Evolutionary conservation across 2,888 invertebrate genomes (phyloP).

Genomic region (Stratiomys singularior): DNA sequence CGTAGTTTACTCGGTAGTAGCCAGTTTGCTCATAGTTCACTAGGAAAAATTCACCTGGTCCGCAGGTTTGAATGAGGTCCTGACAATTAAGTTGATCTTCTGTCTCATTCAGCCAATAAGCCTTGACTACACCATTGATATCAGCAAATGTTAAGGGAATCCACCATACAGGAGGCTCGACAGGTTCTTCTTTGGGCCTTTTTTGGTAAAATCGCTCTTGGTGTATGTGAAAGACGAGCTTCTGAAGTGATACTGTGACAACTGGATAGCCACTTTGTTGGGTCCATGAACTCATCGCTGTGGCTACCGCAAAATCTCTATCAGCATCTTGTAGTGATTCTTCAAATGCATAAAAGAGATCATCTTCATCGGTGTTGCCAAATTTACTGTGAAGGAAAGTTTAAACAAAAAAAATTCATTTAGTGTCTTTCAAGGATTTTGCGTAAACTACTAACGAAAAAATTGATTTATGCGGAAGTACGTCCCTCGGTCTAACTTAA

Average conservation of each 20-base stretch:
- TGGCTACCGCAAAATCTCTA: constrained; percentile 54
- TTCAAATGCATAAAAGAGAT: constrained; percentile 33
- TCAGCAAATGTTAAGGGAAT: constrained; percentile 58
- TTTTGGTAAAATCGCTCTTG: constrained; percentile 63
- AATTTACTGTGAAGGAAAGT: not conserved
- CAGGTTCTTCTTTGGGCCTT: constrained; percentile 47
- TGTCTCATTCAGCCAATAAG: not conserved
- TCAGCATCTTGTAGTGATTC: constrained; percentile 54
- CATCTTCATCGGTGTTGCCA: constrained; percentile 22
- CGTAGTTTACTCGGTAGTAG: constrained; percentile 77
- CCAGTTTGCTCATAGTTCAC: constrained; percentile 63
- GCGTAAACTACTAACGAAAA: too few relatives aligned
- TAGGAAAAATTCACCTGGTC: constrained; percentile 59
- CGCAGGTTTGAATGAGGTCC: not conserved
- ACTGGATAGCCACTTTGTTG: constrained; percentile 72
- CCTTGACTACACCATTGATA: constrained; percentile 49
- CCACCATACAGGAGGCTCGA: constrained; percentile 56
- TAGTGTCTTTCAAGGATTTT: too few relatives aligned
- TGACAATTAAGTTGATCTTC: not conserved
- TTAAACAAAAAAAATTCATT: not conserved
- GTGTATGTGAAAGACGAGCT: constrained; percentile 67
- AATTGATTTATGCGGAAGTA: too few relatives aligned
- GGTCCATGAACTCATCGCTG: constrained; percentile 73
- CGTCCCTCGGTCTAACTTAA: too few relatives aligned
- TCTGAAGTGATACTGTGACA: constrained; percentile 67